Conservation (phyloP, 2,113 vertebrate species). For the Varanus salvator region DNA sequence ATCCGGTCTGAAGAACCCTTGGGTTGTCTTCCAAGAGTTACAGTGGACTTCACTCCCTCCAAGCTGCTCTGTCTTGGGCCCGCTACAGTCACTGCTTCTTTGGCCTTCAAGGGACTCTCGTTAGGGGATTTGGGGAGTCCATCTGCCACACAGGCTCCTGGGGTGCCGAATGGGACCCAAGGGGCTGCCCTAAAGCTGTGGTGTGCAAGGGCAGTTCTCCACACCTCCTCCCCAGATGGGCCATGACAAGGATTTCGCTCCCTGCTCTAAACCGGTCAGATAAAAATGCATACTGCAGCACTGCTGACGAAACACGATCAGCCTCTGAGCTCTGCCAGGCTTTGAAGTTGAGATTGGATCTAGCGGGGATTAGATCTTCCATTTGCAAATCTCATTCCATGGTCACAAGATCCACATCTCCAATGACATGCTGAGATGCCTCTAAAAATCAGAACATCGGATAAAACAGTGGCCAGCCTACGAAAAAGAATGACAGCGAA, state of each 20-base stretch:
- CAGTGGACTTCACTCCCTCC: no score
- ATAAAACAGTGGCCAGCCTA: slow-evolving; percentile 30
- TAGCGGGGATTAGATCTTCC: slow-evolving; percentile 19
- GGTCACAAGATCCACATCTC: slow-evolving; percentile 22
- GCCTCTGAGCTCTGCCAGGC: neutral
- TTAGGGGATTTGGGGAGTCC: neutral
- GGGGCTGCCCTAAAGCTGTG: neutral
- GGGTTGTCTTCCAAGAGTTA: no score
- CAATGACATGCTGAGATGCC: slow-evolving; percentile 35
- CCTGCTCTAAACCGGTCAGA: neutral
- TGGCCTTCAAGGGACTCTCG: neutral
- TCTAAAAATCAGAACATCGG: slow-evolving; percentile 5
- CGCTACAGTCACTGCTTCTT: neutral
- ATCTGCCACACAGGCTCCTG: neutral
- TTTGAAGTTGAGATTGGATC: slow-evolving; percentile 16
- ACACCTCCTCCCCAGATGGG: neutral
- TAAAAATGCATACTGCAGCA: neutral
- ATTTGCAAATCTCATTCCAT: slow-evolving; percentile 23
- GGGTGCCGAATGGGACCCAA: neutral
- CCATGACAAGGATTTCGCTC: neutral
- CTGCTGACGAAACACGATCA: fast-evolving
- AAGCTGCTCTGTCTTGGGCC: no score
- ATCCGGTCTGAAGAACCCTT: no score
- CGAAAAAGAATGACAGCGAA: slow-evolving; percentile 50
- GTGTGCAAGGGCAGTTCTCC: neutral